These are phyloP conservation scores for Mythimna lalbum DNA, from an alignment of 2,888 invertebrate genomes.

Conservation along the genomic window DNA sequence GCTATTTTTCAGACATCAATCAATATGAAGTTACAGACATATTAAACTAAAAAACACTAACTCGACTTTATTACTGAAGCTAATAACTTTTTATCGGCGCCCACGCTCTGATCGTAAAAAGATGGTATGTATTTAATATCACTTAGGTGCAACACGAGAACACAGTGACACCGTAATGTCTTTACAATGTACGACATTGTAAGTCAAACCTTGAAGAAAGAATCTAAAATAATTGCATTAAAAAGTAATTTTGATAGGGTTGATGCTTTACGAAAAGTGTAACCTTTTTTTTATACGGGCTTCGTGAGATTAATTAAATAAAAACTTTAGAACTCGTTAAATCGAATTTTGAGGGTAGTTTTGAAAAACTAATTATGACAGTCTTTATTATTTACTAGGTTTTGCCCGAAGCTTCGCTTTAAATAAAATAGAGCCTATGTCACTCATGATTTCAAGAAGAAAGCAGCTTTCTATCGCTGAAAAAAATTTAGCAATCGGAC, in stretches of 20 bases:
- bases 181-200: slow-evolving; percentile 40
- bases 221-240: slow-evolving; percentile 27
- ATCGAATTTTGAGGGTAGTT: too few species aligned
- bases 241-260: slow-evolving; percentile 3
- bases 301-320: too few species aligned
- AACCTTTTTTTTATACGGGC: too few species aligned
- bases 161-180: slow-evolving; percentile 18
- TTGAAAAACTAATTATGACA: too few species aligned
- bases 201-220: slow-evolving; percentile 6
- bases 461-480: too few species aligned
- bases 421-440: too few species aligned
- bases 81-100: slow-evolving; percentile 25
- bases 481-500: too few species aligned
- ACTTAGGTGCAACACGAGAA: slow-evolving; percentile 14
- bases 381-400: too few species aligned
- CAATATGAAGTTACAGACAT: background rate
- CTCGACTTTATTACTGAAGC: slow-evolving; percentile 21
- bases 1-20: background rate
- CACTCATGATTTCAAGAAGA: too few species aligned
- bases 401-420: too few species aligned
- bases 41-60: slow-evolving; percentile 7
- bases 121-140: slow-evolving; percentile 22
- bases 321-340: too few species aligned
- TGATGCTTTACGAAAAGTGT: background rate
- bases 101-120: slow-evolving; percentile 37